phyloP scores from a whole-genome alignment of 2,888 invertebrate species.

The Leptinotarsa juncta region DNA sequence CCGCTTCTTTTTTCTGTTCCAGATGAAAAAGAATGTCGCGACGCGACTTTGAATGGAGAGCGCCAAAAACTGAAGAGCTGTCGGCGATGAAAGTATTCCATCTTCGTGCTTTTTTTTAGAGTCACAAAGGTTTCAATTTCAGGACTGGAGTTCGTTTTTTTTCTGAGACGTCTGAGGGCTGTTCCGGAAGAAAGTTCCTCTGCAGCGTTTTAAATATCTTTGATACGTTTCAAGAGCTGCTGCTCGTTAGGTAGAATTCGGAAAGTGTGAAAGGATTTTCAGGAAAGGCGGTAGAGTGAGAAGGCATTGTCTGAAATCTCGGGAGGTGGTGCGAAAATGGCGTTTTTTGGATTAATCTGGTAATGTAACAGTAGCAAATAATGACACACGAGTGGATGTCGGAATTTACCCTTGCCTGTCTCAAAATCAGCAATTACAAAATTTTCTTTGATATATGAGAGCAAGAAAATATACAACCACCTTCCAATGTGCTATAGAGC shows the following conservation, averaged over 20 bases:
- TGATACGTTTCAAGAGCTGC: conserved; percentile 7
- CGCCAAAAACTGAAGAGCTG: conserved; percentile 18
- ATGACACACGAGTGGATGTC: too few relatives aligned
- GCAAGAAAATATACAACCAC: too few relatives aligned
- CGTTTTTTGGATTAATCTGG: neutral
- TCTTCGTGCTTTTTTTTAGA: conserved; percentile 10
- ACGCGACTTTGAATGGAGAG: conserved; percentile 30
- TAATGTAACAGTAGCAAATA: neutral
- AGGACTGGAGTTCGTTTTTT: conserved; percentile 3
- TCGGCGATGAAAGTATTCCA: conserved; percentile 13
- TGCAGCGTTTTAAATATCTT: neutral
- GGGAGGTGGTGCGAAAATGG: neutral
- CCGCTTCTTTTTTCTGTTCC: conserved; percentile 36
- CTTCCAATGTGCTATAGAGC: too few relatives aligned
- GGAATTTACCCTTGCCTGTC: too few relatives aligned
- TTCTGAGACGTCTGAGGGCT: neutral
- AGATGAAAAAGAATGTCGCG: conserved; percentile 36
- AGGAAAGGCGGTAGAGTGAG: neutral
- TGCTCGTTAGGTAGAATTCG: neutral
- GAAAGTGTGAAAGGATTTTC: too few relatives aligned
- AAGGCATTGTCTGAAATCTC: neutral
- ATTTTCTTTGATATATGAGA: too few relatives aligned
- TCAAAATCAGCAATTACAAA: too few relatives aligned
- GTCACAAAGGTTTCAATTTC: conserved; percentile 18
- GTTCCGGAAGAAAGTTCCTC: neutral